A percentile compares a stretch with the other conserved stretches of the same genome.
Evolutionary conservation across 2,888 invertebrate species (phyloP).

Genomic region (Phyto melanocephala): DNA sequence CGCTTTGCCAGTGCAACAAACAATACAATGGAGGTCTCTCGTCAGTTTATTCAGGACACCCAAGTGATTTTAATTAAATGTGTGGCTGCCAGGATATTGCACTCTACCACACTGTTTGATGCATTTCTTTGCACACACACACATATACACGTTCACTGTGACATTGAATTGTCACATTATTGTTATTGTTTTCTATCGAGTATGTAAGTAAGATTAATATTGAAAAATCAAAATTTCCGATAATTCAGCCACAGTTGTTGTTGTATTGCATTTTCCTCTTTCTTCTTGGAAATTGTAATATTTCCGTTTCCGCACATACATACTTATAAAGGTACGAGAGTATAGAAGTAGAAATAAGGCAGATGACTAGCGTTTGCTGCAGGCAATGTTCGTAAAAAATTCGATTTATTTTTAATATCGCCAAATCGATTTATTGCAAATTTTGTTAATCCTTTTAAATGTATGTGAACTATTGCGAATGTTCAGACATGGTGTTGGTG

Average conservation of each 20-base stretch:
- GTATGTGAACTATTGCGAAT: neutral
- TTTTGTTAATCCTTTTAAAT: slow-evolving; percentile 48
- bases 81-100: slow-evolving; percentile 36
- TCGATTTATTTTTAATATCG: slow-evolving; percentile 14
- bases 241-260: slow-evolving; percentile 3
- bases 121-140: neutral
- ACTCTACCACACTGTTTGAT: neutral
- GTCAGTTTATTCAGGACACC: slow-evolving; percentile 25
- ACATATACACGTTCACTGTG: neutral
- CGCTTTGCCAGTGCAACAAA: neutral
- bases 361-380: slow-evolving; percentile 54
- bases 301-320: slow-evolving; percentile 56
- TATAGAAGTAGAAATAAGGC: slow-evolving; percentile 31
- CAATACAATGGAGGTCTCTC: slow-evolving; percentile 32
- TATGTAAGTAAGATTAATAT: neutral
- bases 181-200: slow-evolving; percentile 5
- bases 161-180: slow-evolving; percentile 53
- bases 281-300: slow-evolving; percentile 6
- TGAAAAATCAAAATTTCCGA: slow-evolving; percentile 36
- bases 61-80: slow-evolving; percentile 44
- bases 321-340: neutral
- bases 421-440: slow-evolving; percentile 30
- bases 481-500: neutral
- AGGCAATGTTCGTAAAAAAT: neutral
- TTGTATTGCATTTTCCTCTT: neutral